phyloP scores from a whole-genome alignment of 2,797 vertebrate species.

The Leptoclinus maculatus region DNA sequence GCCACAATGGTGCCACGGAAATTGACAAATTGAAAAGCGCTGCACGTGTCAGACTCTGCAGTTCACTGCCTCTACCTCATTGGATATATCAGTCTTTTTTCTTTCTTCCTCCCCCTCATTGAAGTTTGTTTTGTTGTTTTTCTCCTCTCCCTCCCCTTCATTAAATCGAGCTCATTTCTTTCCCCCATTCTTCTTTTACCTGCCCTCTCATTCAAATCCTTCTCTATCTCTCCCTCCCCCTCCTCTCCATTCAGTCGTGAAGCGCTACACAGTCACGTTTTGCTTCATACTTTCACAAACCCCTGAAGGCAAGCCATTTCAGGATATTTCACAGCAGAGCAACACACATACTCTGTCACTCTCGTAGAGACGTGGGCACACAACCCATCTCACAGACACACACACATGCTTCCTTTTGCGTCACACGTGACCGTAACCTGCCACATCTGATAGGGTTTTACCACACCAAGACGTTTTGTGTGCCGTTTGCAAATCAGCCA shows the following conservation, averaged over 20 bases:
- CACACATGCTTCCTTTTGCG: neutral
- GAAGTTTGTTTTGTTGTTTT: constrained; percentile 37
- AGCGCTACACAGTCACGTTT: constrained; percentile 72
- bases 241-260: constrained; percentile 67
- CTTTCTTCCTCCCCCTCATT: constrained; percentile 27
- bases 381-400: constrained; percentile 3
- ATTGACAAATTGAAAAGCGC: constrained; percentile 81
- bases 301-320: constrained; percentile 77
- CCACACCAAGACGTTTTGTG: constrained; percentile 44
- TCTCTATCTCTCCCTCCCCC: constrained; percentile 10
- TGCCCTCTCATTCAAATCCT: constrained; percentile 58
- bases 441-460: constrained; percentile 65
- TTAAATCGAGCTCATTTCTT: constrained; percentile 36
- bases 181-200: constrained; percentile 45
- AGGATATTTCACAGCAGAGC: constrained; percentile 74
- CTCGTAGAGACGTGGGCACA: constrained; percentile 51
- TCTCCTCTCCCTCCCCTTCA: constrained; percentile 21
- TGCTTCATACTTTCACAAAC: constrained; percentile 70
- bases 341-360: constrained; percentile 71
- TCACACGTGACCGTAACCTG: constrained; percentile 62
- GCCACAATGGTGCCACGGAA: constrained; percentile 91
- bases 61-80: constrained; percentile 24
- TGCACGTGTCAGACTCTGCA: constrained; percentile 66
- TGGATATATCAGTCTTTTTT: neutral
- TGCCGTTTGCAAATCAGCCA: constrained; percentile 55